Conservation (phyloP, 2,797 vertebrate genomes). For the Rousettus madagascariensis region DNA sequence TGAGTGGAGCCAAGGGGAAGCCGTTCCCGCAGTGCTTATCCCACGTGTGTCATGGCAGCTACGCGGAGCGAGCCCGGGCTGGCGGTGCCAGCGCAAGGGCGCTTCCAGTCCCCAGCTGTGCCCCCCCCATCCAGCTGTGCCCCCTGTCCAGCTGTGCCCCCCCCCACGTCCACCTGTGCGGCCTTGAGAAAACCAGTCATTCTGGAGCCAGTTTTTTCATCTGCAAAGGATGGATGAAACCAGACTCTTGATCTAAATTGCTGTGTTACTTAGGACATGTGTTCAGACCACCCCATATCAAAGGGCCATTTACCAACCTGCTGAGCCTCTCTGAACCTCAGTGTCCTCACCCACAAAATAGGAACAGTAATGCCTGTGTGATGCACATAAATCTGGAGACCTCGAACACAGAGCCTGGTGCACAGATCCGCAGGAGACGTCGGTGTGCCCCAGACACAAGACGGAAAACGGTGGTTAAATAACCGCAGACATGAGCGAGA, state of each 20-base stretch:
- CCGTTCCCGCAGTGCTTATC: rapidly evolving
- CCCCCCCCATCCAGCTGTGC: neutral
- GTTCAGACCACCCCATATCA: neutral
- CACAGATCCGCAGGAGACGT: neutral
- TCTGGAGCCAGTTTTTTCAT: neutral
- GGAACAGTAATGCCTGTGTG: neutral
- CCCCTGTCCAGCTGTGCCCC: too few relatives aligned
- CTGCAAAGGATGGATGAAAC: neutral
- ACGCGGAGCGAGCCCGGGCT: neutral
- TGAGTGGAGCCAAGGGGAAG: neutral
- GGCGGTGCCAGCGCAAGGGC: too few relatives aligned
- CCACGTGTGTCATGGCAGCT: rapidly evolving
- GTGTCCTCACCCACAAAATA: neutral
- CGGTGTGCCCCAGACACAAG: rapidly evolving
- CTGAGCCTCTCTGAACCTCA: neutral
- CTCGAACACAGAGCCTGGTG: rapidly evolving
- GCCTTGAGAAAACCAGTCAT: neutral
- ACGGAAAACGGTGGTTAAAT: neutral
- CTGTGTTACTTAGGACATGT: neutral
- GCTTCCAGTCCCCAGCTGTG: too few relatives aligned
- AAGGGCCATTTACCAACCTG: neutral
- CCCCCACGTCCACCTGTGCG: neutral
- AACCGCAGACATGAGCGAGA: neutral
- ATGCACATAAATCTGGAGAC: neutral
- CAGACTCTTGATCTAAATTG: neutral